Percentiles rank a stretch among this genome's conserved stretches.
These are phyloP conservation scores for Quadriops clusia DNA, from an alignment of 2,888 invertebrate genomes.

Conservation along the genomic window DNA sequence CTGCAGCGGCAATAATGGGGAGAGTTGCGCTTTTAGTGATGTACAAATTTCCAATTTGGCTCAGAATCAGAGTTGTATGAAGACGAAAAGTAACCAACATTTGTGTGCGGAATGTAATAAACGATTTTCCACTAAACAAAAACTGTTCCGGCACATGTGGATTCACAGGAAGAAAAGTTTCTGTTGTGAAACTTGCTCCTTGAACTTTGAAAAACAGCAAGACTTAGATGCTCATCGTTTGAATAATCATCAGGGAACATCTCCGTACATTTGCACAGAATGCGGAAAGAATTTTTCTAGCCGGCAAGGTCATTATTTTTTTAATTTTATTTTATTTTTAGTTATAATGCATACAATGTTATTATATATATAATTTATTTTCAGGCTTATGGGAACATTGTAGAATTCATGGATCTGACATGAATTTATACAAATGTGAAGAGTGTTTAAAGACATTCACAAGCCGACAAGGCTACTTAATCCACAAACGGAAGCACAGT, in stretches of 20 bases:
- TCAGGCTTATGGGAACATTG: constrained; percentile 36
- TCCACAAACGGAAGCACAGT: constrained; percentile 41
- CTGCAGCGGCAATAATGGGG: constrained; percentile 26
- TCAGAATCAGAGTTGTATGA: too few relatives aligned
- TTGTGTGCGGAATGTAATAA: constrained; percentile 36
- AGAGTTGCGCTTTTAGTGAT: background rate
- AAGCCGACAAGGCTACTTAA: constrained; percentile 39
- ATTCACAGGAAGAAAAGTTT: constrained; percentile 37
- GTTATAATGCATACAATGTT: constrained; percentile 5
- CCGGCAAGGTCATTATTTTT: constrained; percentile 27
- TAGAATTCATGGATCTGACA: constrained; percentile 28
- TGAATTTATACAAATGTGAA: constrained; percentile 38
- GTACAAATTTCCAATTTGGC: too few relatives aligned
- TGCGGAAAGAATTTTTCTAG: constrained; percentile 39
- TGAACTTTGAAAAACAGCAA: constrained; percentile 33
- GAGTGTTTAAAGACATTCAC: constrained; percentile 42
- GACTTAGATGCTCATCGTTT: constrained; percentile 36
- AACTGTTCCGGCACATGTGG: constrained; percentile 39
- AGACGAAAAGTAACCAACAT: constrained; percentile 32
- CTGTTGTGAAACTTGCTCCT: constrained; percentile 35
- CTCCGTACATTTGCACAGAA: constrained; percentile 35
- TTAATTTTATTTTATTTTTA: constrained; percentile 1
- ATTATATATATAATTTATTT: constrained; percentile 9
- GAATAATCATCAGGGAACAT: constrained; percentile 32
- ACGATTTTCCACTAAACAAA: constrained; percentile 38